Percentiles rank a stretch among this genome's conserved stretches.
phyloP scores from a whole-genome alignment of 2,113 vertebrate genomes.

The Mobula hypostoma region DNA sequence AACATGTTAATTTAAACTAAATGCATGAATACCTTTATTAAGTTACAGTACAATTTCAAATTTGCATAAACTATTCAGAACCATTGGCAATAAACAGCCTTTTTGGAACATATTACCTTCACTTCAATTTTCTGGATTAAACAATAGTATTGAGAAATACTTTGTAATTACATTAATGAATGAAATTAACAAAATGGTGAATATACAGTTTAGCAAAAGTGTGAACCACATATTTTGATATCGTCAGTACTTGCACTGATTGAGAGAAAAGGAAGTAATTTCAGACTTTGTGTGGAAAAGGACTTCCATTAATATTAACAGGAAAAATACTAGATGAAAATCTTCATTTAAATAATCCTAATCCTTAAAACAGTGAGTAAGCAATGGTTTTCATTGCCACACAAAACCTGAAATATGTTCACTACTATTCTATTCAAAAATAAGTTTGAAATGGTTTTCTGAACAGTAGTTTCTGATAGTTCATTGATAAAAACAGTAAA shows the following conservation, averaged over 20 bases:
- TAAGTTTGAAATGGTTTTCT: neutral
- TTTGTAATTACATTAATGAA: neutral
- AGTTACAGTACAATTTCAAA: neutral
- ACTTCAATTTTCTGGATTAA: neutral
- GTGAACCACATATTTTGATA: neutral
- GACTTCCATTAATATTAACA: neutral
- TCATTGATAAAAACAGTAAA: neutral
- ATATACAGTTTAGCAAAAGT: neutral
- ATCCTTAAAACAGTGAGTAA: conserved; percentile 3
- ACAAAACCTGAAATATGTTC: neutral
- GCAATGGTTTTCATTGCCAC: neutral
- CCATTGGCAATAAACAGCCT: neutral
- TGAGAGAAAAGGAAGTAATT: neutral
- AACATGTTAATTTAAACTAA: neutral
- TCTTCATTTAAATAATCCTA: neutral
- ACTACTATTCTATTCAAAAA: neutral
- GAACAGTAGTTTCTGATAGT: neutral
- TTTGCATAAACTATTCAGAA: neutral
- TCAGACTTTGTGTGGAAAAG: neutral
- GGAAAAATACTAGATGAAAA: neutral
- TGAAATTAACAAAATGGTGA: neutral
- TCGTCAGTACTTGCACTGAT: neutral
- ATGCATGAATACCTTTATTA: neutral
- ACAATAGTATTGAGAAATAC: neutral
- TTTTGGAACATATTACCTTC: neutral